phyloP scores from a whole-genome alignment of 1,140 invertebrate genomes.

The Solenopsis fugax region DNA sequence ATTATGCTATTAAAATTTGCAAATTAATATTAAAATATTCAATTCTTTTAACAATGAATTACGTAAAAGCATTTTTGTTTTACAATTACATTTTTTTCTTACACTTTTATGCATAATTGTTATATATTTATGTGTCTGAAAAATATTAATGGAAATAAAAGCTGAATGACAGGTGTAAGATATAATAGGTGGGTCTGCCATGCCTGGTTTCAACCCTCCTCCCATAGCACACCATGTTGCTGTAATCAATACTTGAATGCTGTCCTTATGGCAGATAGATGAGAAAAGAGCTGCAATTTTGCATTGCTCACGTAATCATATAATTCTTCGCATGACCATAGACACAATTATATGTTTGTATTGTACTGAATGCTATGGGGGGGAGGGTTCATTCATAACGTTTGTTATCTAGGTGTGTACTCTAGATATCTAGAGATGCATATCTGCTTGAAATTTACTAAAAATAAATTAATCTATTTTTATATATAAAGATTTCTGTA shows the following conservation, averaged over 20 bases:
- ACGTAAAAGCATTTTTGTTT: not conserved
- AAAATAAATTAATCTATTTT: constrained; percentile 16
- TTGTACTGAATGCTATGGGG: constrained; percentile 55
- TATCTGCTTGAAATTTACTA: not conserved
- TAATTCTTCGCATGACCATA: constrained; percentile 4
- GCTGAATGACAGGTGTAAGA: constrained; percentile 73
- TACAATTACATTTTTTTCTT: not conserved
- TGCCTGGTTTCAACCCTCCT: constrained; percentile 83
- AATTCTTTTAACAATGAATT: not conserved
- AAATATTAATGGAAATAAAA: constrained; percentile 49
- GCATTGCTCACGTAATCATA: not conserved
- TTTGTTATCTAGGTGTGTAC: constrained; percentile 24
- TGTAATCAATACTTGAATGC: constrained; percentile 86
- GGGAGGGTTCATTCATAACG: constrained; percentile 5
- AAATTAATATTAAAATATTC: constrained; percentile 15
- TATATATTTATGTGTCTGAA: constrained; percentile 23
- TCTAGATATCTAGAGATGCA: not conserved
- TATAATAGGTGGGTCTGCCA: constrained; percentile 78
- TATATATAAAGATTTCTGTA: not conserved
- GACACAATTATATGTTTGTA: constrained; percentile 47
- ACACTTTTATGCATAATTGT: constrained; percentile 47
- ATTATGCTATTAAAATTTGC: not conserved
- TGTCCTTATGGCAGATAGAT: constrained; percentile 78
- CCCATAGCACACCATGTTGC: constrained; percentile 81
- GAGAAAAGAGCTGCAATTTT: constrained; percentile 67